These are phyloP conservation scores for Drosophila setifemur DNA, from an alignment of 1,140 invertebrate genomes.

Conservation along the genomic window DNA sequence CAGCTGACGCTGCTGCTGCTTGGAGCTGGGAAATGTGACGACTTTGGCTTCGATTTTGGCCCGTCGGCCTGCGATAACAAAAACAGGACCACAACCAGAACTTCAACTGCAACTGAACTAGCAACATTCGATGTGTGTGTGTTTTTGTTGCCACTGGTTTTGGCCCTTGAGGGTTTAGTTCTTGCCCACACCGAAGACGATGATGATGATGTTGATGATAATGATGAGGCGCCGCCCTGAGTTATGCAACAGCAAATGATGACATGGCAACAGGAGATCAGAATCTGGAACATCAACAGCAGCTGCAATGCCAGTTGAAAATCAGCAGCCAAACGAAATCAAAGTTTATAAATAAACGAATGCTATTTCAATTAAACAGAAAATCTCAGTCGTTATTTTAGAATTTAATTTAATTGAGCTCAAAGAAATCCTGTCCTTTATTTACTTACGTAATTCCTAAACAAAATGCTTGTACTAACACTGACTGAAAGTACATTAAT, in stretches of 20 bases:
- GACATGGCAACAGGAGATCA: conserved; percentile 7
- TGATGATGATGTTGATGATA: too few relatives aligned
- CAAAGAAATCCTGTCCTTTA: too few relatives aligned
- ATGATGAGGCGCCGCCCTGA: conserved; percentile 18
- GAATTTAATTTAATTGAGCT: too few relatives aligned
- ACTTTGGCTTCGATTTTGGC: conserved; percentile 39
- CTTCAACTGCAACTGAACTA: conserved; percentile 7
- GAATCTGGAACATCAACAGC: neutral
- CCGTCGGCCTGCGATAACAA: conserved; percentile 46
- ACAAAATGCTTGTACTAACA: too few relatives aligned
- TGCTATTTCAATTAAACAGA: too few relatives aligned
- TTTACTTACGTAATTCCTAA: too few relatives aligned
- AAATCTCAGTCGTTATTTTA: too few relatives aligned
- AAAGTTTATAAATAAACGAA: too few relatives aligned
- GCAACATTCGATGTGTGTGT: conserved; percentile 30
- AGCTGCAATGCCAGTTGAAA: conserved; percentile 28
- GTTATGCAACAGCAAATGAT: conserved; percentile 33
- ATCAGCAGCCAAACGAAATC: conserved; percentile 6
- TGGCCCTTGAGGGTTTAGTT: conserved; percentile 20
- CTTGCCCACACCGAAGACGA: conserved; percentile 7
- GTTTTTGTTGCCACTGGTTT: conserved; percentile 36
- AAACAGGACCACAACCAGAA: conserved; percentile 19
- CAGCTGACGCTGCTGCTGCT: conserved; percentile 62
- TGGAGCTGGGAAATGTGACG: conserved; percentile 18
- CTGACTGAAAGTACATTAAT: too few relatives aligned